These are phyloP conservation scores for Leptosomus discolor DNA, from an alignment of 2,113 vertebrate genomes.

Conservation along the genomic window DNA sequence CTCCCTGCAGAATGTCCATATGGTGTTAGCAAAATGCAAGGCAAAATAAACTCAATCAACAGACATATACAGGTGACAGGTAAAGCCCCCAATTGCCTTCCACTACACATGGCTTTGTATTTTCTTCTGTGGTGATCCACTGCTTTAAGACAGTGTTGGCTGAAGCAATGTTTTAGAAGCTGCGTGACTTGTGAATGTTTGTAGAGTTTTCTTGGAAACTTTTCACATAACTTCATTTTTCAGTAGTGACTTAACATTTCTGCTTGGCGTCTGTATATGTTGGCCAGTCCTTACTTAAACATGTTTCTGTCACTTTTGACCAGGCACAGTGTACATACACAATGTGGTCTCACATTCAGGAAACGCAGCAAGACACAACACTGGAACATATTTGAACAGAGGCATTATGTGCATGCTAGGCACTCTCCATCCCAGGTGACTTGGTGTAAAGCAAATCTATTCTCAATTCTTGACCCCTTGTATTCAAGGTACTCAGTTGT, in stretches of 20 bases:
- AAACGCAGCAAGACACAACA: not conserved
- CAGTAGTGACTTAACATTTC: not conserved
- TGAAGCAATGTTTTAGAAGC: not conserved
- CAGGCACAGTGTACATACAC: not conserved
- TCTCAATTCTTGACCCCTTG: not conserved
- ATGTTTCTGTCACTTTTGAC: not conserved
- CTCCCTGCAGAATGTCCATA: not conserved
- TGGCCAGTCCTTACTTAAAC: not conserved
- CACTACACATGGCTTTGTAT: accelerated
- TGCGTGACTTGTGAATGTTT: not conserved
- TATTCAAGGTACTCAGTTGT: not conserved
- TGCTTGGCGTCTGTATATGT: not conserved
- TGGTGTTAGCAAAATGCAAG: not conserved
- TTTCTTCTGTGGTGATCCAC: not conserved
- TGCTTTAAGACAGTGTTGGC: not conserved
- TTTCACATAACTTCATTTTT: not conserved
- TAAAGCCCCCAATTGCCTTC: not conserved
- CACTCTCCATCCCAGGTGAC: accelerated
- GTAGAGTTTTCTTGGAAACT: not conserved
- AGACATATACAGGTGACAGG: not conserved
- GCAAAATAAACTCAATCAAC: not conserved
- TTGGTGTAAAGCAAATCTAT: not conserved
- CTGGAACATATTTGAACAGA: not conserved
- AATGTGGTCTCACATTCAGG: not conserved
- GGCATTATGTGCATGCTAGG: accelerated